These are phyloP conservation scores for Agrochola lota DNA, from an alignment of 2,888 invertebrate species.

Conservation along the genomic window DNA sequence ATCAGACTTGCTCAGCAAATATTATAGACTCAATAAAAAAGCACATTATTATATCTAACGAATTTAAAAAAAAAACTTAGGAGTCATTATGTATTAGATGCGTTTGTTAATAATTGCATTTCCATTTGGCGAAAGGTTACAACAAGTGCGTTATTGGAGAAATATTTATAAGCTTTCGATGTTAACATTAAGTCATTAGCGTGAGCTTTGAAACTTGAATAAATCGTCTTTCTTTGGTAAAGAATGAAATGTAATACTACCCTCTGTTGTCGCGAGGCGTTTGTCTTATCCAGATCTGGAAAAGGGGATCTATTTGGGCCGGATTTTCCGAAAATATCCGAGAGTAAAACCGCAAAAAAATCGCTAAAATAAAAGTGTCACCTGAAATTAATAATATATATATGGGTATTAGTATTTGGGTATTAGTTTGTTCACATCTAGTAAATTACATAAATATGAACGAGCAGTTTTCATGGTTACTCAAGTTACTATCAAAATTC, in stretches of 20 bases:
- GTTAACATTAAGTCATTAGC: slow-evolving; percentile 4
- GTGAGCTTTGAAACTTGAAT: slow-evolving; percentile 3
- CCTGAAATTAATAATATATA: too few species aligned
- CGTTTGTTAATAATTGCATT: slow-evolving; percentile 68
- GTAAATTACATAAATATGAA: background rate
- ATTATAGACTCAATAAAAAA: slow-evolving; percentile 65
- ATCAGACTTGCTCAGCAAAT: slow-evolving; percentile 73
- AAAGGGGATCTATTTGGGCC: background rate
- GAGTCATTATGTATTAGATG: slow-evolving; percentile 73
- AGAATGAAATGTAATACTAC: background rate
- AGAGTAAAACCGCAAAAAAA: background rate
- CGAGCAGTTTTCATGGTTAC: background rate
- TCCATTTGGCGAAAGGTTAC: slow-evolving; percentile 65
- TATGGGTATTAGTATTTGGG: too few species aligned
- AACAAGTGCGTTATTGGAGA: slow-evolving; percentile 78
- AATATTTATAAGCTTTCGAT: slow-evolving; percentile 26
- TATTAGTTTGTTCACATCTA: too few species aligned
- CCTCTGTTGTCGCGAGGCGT: background rate
- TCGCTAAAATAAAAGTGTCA: too few species aligned
- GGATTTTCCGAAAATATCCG: background rate
- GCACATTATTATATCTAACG: slow-evolving; percentile 79
- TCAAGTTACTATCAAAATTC: background rate
- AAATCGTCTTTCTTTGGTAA: background rate
- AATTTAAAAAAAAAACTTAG: slow-evolving; percentile 77
- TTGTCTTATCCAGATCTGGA: background rate